Base-by-base conservation (phyloP, 2,888 invertebrate genomes). In the Halictus ligatus region DNA sequence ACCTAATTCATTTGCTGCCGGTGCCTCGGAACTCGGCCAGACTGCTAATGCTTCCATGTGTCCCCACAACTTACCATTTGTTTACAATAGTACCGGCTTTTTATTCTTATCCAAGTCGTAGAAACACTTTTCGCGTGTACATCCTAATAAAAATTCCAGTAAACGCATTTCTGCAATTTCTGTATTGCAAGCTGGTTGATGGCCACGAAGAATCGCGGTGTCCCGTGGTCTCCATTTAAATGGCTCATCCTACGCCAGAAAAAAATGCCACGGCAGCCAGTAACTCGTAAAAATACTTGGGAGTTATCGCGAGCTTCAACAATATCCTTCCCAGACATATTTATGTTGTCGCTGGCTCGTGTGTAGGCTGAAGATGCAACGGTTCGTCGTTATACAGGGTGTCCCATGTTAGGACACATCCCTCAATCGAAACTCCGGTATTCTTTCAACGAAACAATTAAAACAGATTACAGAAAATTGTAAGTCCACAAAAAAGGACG, bases 341-440 rank as follows among this genome's bases (percentile, higher is more conserved):
- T 83, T 83, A 83, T 78, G 67, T 60, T 40, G 84, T 54, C 67
- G 78, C 46, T 35, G 60, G 75, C n/a, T 40, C 48, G 60, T 64
- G 84, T 71, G 84, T 85, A 71, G 84, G 84, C 35, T 13, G 85
- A 67, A 46, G 83, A 76, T 76, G 64, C 73, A 78, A 74, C 83
- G 74, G 78, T 84, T 29, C 60, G 50, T 75, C 48, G 12, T 71
- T 69, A 35, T 69, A 64, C 64, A 40, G 69, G 69, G 21, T 69
- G 40, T 40, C 40, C 64, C 64, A 18, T 18, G 1, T 4, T n/a
- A 12, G 58, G 58, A 8, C 12, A 58, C n/a, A n/a, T 5, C 5
- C 5, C 4, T 12, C 5, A 15, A 5, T 13, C 1, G 4, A n/a
- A 58, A 58, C n/a, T n/a, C 21, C 8, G 18, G 8, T 10, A 12